phyloP scores from a whole-genome alignment of 2,113 vertebrate species.

The Tyto alba region DNA sequence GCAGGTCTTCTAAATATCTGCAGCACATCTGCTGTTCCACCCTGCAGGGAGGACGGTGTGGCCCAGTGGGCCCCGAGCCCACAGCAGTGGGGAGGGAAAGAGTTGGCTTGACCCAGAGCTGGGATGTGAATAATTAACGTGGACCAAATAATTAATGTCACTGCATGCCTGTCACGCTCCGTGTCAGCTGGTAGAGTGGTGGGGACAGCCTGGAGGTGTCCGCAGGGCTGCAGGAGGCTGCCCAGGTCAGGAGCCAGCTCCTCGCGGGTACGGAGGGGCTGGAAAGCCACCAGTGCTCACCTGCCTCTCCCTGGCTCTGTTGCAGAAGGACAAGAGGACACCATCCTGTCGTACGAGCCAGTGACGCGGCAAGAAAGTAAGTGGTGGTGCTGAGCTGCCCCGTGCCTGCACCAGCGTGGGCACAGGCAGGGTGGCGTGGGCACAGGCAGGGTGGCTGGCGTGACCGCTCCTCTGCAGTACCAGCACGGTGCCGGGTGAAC shows the following conservation, averaged over 20 bases:
- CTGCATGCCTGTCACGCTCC: not conserved
- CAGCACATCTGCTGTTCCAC: not conserved
- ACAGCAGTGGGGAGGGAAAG: not conserved
- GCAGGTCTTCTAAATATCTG: not conserved
- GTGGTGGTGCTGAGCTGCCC: conserved; percentile 44
- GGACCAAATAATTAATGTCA: not conserved
- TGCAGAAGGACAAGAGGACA: conserved; percentile 97
- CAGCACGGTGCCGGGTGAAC: rapidly evolving
- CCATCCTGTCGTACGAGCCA: conserved; percentile 95
- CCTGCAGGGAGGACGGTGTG: rapidly evolving
- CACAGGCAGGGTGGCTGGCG: rapidly evolving
- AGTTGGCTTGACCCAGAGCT: not conserved
- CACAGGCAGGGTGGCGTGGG: not conserved
- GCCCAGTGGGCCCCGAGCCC: not conserved
- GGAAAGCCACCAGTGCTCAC: not conserved
- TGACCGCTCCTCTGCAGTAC: rapidly evolving
- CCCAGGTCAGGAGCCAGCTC: not conserved
- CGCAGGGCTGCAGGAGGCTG: not conserved
- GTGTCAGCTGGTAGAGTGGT: not conserved
- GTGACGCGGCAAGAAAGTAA: conserved; percentile 98
- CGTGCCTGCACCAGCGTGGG: rapidly evolving
- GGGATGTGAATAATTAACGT: not conserved
- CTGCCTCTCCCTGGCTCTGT: conserved; percentile 1
- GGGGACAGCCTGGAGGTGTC: not conserved
- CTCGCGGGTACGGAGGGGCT: not conserved